These are phyloP conservation scores for Halcyon senegalensis DNA, from an alignment of 2,113 vertebrate species.

Conservation along the genomic window DNA sequence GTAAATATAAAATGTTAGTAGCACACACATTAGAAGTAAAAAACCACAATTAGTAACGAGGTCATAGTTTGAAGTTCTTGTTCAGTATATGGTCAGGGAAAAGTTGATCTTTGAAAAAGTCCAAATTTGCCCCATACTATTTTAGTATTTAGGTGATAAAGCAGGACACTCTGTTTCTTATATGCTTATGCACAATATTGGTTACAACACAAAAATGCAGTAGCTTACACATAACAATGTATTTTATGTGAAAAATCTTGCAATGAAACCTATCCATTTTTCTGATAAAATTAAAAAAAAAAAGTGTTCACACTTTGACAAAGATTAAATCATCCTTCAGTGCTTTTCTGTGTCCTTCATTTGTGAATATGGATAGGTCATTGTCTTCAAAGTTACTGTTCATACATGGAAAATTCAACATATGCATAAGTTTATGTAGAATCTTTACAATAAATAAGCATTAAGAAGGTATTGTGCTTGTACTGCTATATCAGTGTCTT, in stretches of 20 bases:
- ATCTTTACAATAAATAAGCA: background rate
- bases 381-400: background rate
- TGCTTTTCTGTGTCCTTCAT: background rate
- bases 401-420: constrained; percentile 11
- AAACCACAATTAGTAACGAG: background rate
- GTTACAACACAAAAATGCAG: constrained; percentile 41
- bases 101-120: background rate
- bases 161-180: constrained; percentile 64
- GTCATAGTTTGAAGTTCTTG: constrained; percentile 34
- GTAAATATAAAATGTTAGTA: constrained; percentile 56
- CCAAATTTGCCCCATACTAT: background rate
- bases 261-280: constrained; percentile 13
- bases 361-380: background rate
- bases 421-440: background rate
- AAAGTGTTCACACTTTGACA: background rate
- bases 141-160: constrained; percentile 42
- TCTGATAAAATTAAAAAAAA: background rate
- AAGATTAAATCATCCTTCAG: background rate
- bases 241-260: constrained; percentile 62
- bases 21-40: constrained; percentile 40
- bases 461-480: background rate
- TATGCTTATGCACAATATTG: constrained; percentile 51
- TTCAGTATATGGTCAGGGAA: background rate
- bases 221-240: constrained; percentile 51
- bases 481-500: background rate